Conservation (phyloP, 1,140 invertebrate genomes). For the Drosophila arawakana region DNA sequence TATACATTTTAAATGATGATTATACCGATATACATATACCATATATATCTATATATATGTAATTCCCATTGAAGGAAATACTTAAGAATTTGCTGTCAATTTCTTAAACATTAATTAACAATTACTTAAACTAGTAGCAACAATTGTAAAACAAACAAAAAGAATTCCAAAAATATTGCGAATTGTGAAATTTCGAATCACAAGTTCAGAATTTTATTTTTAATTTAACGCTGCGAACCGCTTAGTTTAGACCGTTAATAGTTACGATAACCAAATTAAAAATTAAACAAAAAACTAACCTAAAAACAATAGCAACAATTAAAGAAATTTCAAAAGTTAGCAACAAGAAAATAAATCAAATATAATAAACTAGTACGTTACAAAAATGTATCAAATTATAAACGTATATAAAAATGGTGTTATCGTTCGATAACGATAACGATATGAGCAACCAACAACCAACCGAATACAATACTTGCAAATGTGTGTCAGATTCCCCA, state of each 20-base stretch:
- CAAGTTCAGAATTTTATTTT: conserved; percentile 23
- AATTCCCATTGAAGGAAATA: conserved; percentile 19
- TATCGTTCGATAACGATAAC: conserved; percentile 7
- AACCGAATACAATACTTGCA: conserved; percentile 21
- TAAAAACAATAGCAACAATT: conserved; percentile 2
- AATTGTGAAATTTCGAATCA: conserved; percentile 25
- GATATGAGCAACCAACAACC: neutral
- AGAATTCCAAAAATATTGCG: no score
- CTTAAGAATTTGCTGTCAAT: conserved; percentile 60
- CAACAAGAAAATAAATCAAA: conserved; percentile 7
- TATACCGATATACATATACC: neutral
- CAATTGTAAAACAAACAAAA: neutral
- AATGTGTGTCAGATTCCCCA: conserved; percentile 13
- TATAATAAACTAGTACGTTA: conserved; percentile 9
- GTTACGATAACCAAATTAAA: conserved; percentile 6
- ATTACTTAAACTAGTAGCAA: conserved; percentile 30
- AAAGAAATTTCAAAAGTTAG: conserved; percentile 12
- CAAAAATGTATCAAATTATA: conserved; percentile 21
- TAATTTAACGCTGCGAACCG: conserved; percentile 1
- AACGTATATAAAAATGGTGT: conserved; percentile 28
- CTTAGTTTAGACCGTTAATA: conserved; percentile 1
- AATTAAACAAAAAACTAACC: neutral
- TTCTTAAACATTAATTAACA: conserved; percentile 49
- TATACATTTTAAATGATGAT: conserved; percentile 23
- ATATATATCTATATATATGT: conserved; percentile 29